Conservation (phyloP, 2,888 invertebrate species). For the Polydrusus tereticollis region DNA sequence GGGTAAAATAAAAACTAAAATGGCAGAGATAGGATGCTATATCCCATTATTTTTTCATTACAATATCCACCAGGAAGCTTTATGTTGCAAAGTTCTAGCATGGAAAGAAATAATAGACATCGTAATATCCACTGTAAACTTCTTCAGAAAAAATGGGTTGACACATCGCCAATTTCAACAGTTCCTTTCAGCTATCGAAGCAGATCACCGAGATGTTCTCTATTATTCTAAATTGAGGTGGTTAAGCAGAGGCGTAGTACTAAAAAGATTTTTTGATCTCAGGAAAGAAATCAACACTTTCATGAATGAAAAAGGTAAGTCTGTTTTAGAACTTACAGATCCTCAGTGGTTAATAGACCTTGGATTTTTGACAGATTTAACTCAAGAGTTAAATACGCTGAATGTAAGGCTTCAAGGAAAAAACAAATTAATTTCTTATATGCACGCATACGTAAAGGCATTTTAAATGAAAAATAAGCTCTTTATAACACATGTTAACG, state of each 20-base stretch:
- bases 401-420: conserved; percentile 14
- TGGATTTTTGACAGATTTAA: conserved; percentile 36
- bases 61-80: conserved; percentile 30
- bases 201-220: too few relatives aligned
- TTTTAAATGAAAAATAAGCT: conserved; percentile 49
- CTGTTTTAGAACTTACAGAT: background rate
- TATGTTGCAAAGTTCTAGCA: conserved; percentile 30
- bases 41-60: conserved; percentile 24
- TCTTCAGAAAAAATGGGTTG: conserved; percentile 19
- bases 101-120: conserved; percentile 35
- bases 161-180: conserved; percentile 29
- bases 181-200: conserved; percentile 24
- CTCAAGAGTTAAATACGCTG: conserved; percentile 22
- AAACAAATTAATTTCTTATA: conserved; percentile 32
- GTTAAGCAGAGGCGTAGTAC: too few relatives aligned
- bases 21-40: conserved; percentile 10
- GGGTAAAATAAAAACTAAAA: conserved; percentile 13
- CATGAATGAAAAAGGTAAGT: too few relatives aligned
- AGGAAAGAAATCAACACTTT: conserved; percentile 32
- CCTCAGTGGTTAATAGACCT: conserved; percentile 23
- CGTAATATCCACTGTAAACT: conserved; percentile 33
- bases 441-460: conserved; percentile 46
- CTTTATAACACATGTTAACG: conserved; percentile 46
- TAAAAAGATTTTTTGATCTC: conserved; percentile 34
- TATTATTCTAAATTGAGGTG: too few relatives aligned